Conservation (phyloP, 2,797 vertebrate genomes). For the Caiman crocodilus region DNA sequence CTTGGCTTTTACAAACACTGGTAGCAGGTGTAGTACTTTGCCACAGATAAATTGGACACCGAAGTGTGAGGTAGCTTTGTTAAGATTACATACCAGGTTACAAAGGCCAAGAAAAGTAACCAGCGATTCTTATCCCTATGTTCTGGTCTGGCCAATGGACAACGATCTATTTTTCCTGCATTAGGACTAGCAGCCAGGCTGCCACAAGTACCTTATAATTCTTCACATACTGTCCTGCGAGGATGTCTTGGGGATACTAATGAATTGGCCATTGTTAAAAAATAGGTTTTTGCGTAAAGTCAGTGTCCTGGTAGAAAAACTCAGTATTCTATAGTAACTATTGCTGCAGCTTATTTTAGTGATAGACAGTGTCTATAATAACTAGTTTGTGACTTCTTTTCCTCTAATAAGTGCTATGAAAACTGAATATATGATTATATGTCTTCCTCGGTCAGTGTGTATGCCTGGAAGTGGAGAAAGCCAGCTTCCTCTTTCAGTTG, state of each 20-base stretch:
- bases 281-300: not conserved
- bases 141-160: rapidly evolving
- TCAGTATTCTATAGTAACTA: not conserved
- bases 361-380: not conserved
- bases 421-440: not conserved
- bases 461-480: not conserved
- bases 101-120: not conserved
- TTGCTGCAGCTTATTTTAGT: rapidly evolving
- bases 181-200: not conserved
- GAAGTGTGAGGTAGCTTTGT: rapidly evolving
- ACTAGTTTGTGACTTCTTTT: not conserved
- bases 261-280: not conserved
- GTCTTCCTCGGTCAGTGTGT: rapidly evolving
- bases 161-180: not conserved
- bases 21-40: no score
- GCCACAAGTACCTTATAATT: not conserved
- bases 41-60: no score
- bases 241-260: not conserved
- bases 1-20: not conserved
- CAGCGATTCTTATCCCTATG: not conserved
- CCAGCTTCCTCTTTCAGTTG: not conserved
- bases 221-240: not conserved
- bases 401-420: not conserved
- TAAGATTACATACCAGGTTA: not conserved
- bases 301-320: not conserved